phyloP scores from a whole-genome alignment of 2,113 vertebrate genomes.

The Diadophis punctatus region DNA sequence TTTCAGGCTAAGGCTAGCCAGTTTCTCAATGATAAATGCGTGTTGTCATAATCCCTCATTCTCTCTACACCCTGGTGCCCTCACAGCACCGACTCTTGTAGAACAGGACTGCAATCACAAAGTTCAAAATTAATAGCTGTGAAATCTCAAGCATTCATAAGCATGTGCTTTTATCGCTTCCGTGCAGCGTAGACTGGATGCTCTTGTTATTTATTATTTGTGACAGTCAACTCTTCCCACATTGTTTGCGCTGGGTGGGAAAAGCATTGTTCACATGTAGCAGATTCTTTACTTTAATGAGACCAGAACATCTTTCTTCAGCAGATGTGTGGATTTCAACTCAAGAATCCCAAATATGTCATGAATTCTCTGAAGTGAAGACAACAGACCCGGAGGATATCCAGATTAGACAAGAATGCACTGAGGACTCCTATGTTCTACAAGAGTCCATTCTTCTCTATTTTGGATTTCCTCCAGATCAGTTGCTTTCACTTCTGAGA shows the following conservation, averaged over 20 bases:
- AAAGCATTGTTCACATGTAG: constrained; percentile 62
- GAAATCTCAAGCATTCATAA: constrained; percentile 57
- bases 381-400: too few species aligned
- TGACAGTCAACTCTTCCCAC: constrained; percentile 66
- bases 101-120: constrained; percentile 57
- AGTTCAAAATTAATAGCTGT: constrained; percentile 64
- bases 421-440: neutral
- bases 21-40: constrained; percentile 43
- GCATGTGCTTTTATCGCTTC: constrained; percentile 57
- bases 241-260: constrained; percentile 19
- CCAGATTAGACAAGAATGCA: neutral
- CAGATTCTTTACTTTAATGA: neutral
- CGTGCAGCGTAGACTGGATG: constrained; percentile 33
- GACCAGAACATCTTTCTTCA: neutral
- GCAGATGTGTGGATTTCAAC: neutral
- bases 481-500: neutral
- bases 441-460: neutral
- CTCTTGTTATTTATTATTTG: constrained; percentile 63
- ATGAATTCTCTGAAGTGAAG: neutral
- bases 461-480: neutral
- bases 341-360: neutral
- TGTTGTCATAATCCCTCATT: constrained; percentile 47
- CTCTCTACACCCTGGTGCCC: constrained; percentile 39
- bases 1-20: constrained; percentile 34
- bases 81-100: constrained; percentile 54